phyloP scores from a whole-genome alignment of 2,797 vertebrate species.

The Octomys mimax region DNA sequence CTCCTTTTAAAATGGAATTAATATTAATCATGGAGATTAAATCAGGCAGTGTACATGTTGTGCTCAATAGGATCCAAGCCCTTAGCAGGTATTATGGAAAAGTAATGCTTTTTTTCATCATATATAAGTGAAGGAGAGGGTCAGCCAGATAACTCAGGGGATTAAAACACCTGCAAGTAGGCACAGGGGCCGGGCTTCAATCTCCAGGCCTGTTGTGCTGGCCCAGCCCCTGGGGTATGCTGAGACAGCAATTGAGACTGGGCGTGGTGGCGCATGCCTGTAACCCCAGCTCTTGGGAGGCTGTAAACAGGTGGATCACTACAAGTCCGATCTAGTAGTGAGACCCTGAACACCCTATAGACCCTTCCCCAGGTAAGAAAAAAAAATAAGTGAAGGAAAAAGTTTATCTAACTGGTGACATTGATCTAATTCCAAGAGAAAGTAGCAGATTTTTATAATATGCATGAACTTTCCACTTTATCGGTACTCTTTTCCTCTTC shows the following conservation, averaged over 20 bases:
- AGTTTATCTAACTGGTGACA: background rate
- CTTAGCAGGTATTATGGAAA: background rate
- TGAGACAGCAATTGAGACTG: no score
- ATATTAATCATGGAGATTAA: slow-evolving; percentile 3
- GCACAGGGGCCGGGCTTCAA: no score
- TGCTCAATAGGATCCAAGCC: background rate
- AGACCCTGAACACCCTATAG: no score
- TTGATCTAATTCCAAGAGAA: background rate
- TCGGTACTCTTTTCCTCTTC: background rate
- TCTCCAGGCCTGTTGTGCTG: no score
- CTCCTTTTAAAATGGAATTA: slow-evolving; percentile 30
- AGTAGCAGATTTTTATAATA: background rate
- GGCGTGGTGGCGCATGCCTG: no score
- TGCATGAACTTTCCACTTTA: background rate
- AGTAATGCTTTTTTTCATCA: background rate
- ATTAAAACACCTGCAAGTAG: no score
- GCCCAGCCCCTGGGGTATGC: no score
- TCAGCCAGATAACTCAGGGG: no score
- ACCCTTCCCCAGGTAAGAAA: no score
- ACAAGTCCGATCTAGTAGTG: no score
- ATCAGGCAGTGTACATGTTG: background rate
- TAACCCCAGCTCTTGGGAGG: no score
- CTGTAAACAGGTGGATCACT: no score
- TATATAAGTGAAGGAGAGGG: background rate
- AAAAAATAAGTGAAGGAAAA: background rate